These are phyloP conservation scores for Galerucella pusilla DNA, from an alignment of 2,888 invertebrate genomes.

Conservation along the genomic window DNA sequence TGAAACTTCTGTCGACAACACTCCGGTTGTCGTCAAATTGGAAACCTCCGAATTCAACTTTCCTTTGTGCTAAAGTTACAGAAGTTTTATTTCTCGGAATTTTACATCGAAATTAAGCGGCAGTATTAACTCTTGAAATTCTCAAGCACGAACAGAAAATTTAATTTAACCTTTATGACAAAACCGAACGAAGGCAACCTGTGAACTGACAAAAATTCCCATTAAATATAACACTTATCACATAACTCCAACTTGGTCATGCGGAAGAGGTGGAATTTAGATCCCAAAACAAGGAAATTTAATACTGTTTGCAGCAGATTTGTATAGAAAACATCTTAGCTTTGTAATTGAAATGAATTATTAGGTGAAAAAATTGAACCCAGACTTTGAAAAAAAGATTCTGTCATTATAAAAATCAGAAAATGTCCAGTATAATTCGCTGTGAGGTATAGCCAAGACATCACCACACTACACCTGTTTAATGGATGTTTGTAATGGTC, in stretches of 20 bases:
- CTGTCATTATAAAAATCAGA: too few relatives aligned
- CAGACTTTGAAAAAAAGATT: too few relatives aligned
- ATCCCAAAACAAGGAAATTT: neutral
- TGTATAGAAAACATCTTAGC: neutral
- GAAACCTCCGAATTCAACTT: slow-evolving; percentile 24
- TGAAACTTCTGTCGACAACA: neutral
- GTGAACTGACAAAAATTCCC: slow-evolving; percentile 31
- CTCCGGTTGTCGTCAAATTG: slow-evolving; percentile 15
- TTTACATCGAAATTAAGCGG: slow-evolving; percentile 32
- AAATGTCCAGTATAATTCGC: too few relatives aligned
- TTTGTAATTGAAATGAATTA: neutral
- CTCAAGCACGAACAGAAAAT: slow-evolving; percentile 28
- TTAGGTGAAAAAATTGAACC: neutral
- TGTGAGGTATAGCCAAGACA: too few relatives aligned
- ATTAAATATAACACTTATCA: slow-evolving; percentile 29
- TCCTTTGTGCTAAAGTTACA: slow-evolving; percentile 21
- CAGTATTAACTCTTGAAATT: slow-evolving; percentile 31
- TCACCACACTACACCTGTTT: too few relatives aligned
- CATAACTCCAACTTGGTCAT: neutral
- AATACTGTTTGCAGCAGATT: neutral
- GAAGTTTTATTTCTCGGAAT: slow-evolving; percentile 31
- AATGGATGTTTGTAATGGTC: too few relatives aligned
- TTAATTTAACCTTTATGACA: slow-evolving; percentile 35
- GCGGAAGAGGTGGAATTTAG: neutral
- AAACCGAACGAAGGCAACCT: slow-evolving; percentile 33